Evolutionary conservation across 2,113 vertebrate species (phyloP), one percentile per base, ranked within the genome.

Genomic region (Solea senegalensis): DNA sequence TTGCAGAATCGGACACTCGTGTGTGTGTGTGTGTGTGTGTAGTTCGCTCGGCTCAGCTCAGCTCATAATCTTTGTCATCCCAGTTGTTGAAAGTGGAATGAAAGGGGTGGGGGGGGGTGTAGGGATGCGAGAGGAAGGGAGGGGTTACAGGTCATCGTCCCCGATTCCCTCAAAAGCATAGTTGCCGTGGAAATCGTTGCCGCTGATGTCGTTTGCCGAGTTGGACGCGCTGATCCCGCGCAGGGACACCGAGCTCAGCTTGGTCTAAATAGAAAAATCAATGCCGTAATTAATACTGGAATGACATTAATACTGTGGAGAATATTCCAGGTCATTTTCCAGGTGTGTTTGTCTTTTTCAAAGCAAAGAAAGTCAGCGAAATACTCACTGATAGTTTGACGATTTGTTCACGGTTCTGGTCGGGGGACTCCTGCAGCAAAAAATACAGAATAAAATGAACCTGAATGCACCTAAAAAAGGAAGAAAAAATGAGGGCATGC

Each of bases 81-180:
- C 58, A 39, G 53, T 78, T 4, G 57, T 65, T 59, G 74, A 74
- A 75, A 56, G 83, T 77, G 76, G 73, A 76, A 77, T 78, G 86
- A 75, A 61, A 57, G 41, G 46, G 57, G 54, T 16, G 52, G 27
- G 12, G 34, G 52, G 44, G 57, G 21, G 21, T 21, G 45, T 12
- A 14, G 9, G 11, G 10, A 45, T 45, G 44, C 1, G 44, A 45
- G 46, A 14, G 65, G 34, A 11, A 8, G 63, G 10, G 46, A 5
- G 8, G 28, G 48, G 57, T 95, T 95, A 99, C 93, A 99, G 95
- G 88, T 99, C 98, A 49, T 99, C 97, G 0, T 99, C 98, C 0
- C 98, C 98, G 16, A 99, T 99, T 90, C 98, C 98, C 91, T 99
- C 98, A 0, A 99, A 99, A 86, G 97, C 97, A 0, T 97, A 99